These are phyloP conservation scores for Barnardius zonarius DNA, from an alignment of 2,113 vertebrate species.

Conservation along the genomic window DNA sequence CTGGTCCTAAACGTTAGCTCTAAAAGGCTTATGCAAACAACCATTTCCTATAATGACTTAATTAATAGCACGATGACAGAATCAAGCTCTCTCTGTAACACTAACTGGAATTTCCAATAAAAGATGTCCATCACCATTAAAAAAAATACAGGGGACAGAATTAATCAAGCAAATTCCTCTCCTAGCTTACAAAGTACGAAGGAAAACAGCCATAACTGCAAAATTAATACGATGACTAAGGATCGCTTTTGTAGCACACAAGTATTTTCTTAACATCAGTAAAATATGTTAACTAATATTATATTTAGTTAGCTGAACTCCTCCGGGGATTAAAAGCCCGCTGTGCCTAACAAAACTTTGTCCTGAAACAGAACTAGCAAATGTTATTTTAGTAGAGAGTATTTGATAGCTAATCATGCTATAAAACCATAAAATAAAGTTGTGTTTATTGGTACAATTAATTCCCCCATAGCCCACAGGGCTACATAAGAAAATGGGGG, in stretches of 20 bases:
- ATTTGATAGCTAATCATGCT: constrained; percentile 64
- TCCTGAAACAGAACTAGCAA: constrained; percentile 42
- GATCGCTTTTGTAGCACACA: background rate
- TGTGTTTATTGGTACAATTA: constrained; percentile 71
- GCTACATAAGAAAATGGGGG: background rate
- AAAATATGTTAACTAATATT: constrained; percentile 69
- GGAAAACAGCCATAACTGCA: background rate
- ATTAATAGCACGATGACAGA: background rate
- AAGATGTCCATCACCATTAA: background rate
- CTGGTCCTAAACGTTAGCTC: background rate
- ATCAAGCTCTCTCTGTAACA: background rate
- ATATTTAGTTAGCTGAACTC: constrained; percentile 62
- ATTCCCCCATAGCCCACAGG: constrained; percentile 48
- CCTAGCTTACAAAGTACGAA: background rate
- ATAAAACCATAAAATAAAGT: constrained; percentile 66
- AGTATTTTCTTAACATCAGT: constrained; percentile 61
- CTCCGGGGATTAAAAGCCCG: constrained; percentile 47
- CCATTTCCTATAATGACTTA: background rate
- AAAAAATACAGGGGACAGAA: background rate
- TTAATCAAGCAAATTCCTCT: background rate
- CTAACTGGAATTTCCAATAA: constrained; percentile 22
- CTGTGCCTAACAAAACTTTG: constrained; percentile 67
- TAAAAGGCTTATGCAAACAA: constrained; percentile 4
- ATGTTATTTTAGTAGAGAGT: constrained; percentile 59
- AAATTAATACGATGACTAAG: background rate